phyloP scores from a whole-genome alignment of 2,888 invertebrate genomes.

The Drosophila subquinaria region DNA sequence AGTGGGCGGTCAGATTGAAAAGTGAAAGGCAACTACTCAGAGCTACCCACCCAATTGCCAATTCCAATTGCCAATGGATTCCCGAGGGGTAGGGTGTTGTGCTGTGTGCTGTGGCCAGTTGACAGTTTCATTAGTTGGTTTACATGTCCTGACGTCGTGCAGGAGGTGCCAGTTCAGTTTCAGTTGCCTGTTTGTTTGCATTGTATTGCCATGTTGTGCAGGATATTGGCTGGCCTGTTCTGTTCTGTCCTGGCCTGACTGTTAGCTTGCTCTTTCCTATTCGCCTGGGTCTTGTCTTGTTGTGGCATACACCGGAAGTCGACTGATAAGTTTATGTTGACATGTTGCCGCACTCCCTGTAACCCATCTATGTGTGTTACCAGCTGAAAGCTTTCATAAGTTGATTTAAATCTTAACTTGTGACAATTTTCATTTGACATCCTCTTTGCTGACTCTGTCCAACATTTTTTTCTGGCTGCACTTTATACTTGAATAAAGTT shows the following conservation, averaged over 20 bases:
- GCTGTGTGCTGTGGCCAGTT: constrained; percentile 74
- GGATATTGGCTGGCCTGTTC: constrained; percentile 72
- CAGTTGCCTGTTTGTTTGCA: constrained; percentile 68
- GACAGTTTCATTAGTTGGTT: constrained; percentile 81
- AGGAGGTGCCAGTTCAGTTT: constrained; percentile 33
- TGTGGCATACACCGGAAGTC: constrained; percentile 71
- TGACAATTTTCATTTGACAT: constrained; percentile 35
- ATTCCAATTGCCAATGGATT: constrained; percentile 3
- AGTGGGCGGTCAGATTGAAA: constrained; percentile 18
- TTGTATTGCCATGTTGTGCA: constrained; percentile 78
- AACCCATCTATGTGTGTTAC: constrained; percentile 8
- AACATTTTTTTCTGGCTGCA: not conserved
- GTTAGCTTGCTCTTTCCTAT: not conserved
- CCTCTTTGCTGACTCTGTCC: constrained; percentile 26
- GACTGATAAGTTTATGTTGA: constrained; percentile 72
- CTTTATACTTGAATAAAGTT: not conserved
- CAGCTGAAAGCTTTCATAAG: constrained; percentile 70
- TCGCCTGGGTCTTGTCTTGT: constrained; percentile 47
- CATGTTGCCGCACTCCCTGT: constrained; percentile 43
- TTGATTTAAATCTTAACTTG: constrained; percentile 73
- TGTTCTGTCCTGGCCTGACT: constrained; percentile 1
- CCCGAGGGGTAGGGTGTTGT: constrained; percentile 13
- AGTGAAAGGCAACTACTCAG: constrained; percentile 29
- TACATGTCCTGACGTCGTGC: constrained; percentile 58
- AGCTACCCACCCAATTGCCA: constrained; percentile 12